Conservation (phyloP, 2,113 vertebrate genomes). For the Naja naja region DNA sequence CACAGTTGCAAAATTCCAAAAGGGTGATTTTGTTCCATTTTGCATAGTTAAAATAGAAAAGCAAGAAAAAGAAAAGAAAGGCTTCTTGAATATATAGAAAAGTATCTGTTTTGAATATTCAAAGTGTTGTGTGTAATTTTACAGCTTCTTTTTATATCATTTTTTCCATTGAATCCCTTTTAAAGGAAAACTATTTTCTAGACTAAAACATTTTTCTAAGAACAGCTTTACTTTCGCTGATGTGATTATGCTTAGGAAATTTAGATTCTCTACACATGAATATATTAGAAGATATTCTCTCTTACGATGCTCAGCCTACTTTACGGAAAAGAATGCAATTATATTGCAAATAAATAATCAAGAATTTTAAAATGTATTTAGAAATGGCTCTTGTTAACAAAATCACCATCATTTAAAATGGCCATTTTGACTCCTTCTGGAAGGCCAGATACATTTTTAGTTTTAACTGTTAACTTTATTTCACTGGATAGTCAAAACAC, state of each 20-base stretch:
- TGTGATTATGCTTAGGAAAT: constrained; percentile 83
- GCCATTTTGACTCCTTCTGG: constrained; percentile 66
- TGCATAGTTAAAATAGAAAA: constrained; percentile 55
- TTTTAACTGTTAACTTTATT: constrained; percentile 63
- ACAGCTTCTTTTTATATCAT: constrained; percentile 78
- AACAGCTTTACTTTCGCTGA: constrained; percentile 77
- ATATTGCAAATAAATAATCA: constrained; percentile 81
- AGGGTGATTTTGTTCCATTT: constrained; percentile 76
- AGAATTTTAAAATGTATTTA: constrained; percentile 74
- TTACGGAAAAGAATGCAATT: constrained; percentile 75
- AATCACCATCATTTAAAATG: constrained; percentile 59
- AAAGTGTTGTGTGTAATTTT: constrained; percentile 82
- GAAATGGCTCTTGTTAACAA: constrained; percentile 72
- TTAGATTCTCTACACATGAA: constrained; percentile 76
- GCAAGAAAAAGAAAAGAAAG: constrained; percentile 63
- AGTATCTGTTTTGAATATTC: constrained; percentile 81
- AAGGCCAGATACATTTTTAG: constrained; percentile 63
- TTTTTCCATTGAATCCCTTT: constrained; percentile 82
- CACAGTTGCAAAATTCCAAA: constrained; percentile 73
- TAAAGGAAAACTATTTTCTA: constrained; percentile 81
- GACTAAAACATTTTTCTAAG: constrained; percentile 78
- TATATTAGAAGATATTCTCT: constrained; percentile 76
- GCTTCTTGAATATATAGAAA: constrained; percentile 73
- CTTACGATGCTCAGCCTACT: constrained; percentile 62
- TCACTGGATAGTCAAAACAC: constrained; percentile 65